Evolutionary conservation across 2,113 vertebrate genomes (phyloP), one percentile per base, ranked within the genome.

Genomic region (Archilochus colubris): DNA sequence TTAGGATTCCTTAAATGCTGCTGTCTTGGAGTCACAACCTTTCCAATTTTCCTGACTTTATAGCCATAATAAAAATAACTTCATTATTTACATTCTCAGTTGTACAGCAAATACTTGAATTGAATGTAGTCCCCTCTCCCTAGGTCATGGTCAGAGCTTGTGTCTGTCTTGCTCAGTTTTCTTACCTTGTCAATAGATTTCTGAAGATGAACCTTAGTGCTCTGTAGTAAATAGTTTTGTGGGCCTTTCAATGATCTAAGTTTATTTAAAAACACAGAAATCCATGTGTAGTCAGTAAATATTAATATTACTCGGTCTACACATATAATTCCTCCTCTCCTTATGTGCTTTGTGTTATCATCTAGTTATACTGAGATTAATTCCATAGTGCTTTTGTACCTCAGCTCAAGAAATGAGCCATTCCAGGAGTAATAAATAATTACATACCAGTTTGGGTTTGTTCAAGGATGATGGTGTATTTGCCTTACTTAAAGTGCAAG

Each of bases 71-170:
- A 68, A 57, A 79, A 74, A 44, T 25, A 55, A 36, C 38, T 58
- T 14, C 1, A 0, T 67, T 48, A 0, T 48, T 57, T 68, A 6
- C 0, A 0, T 66, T 84, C 30, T 75, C 13, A 6, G 5, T 43
- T 53, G 28, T 40, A 6, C 31, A 38, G 25, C 18, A 72, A 14
- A 14, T 83, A 31, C 38, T 73, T 51, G 27, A 30, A 33, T 14
- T 36, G 55, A 74, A 1, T 30, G 77, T 22, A 0, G 0, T 68
- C 72, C 28, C 30, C 25, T 62, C 75, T 21, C 5, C 1, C 3
- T 30, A 31, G n/a, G 15, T 63, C 10, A 4, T 18, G 12, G 28
- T 58, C 53, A 38, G n/a, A 85, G 62, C 57, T 50, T 57, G 33
- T 8, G 19, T 73, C 51, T 50, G 21, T 25, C 53, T 76, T 78